Conservation (phyloP, 1,140 invertebrate species). For the Caenorhabditis briggsae region DNA sequence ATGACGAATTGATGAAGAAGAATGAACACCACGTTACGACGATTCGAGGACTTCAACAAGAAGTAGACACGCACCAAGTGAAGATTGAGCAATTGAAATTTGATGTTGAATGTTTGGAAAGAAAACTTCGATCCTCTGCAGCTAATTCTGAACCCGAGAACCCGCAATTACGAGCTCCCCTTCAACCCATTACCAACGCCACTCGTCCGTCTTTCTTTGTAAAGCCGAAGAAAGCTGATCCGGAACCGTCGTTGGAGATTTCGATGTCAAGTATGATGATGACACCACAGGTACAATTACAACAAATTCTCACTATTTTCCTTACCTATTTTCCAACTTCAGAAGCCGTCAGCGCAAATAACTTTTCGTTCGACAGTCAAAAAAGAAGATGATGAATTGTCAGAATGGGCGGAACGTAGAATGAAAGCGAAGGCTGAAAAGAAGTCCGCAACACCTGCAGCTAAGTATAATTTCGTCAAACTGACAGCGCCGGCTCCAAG, state of each 20-base stretch:
- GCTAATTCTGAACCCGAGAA: background rate
- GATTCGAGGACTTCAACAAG: slow-evolving; percentile 4
- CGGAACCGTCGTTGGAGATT: background rate
- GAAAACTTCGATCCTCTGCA: slow-evolving; percentile 7
- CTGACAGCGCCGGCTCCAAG: background rate
- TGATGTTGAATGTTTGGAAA: slow-evolving; percentile 1
- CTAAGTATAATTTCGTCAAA: background rate
- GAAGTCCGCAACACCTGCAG: background rate
- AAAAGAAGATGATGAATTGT: background rate
- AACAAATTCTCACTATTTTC: background rate
- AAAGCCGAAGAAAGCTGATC: background rate
- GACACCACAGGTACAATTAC: slow-evolving; percentile 3
- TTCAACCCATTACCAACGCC: background rate
- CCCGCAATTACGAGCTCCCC: slow-evolving; percentile 1
- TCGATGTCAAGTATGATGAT: slow-evolving; percentile 9
- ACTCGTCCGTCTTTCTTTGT: slow-evolving; percentile 7
- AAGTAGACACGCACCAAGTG: background rate
- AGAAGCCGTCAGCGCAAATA: background rate
- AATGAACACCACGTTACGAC: slow-evolving; percentile 1
- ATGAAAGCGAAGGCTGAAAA: slow-evolving; percentile 24
- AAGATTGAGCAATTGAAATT: slow-evolving; percentile 9
- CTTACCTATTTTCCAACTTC: background rate
- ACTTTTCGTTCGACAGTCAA: background rate
- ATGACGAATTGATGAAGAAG: slow-evolving; percentile 15
- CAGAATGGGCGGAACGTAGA: slow-evolving; percentile 26